Base-by-base conservation (phyloP, 64 coral and sea anemone species). In the Porites australiensis region DNA sequence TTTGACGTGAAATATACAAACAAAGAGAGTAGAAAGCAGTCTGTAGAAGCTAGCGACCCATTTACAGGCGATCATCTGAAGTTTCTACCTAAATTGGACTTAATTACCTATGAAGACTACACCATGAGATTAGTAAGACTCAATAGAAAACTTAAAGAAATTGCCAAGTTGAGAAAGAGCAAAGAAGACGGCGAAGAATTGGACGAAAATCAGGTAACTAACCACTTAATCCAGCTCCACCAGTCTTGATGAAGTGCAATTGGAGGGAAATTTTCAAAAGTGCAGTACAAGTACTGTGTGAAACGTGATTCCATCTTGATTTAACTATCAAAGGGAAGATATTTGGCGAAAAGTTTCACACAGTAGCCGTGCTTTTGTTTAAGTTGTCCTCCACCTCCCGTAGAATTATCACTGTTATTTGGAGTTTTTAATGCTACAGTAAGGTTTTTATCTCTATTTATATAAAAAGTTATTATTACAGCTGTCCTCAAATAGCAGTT, bases 201-300 rank as follows among this genome's bases (percentile, higher is more conserved):
- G 22, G 77, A 80, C 3, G 77, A 80, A 80, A 62, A 61, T 60
- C 77, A 80, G 77, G 77, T 80, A 79, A 58, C 4, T 50, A 50
- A 16, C 10, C 5, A 15, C 1, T 37, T 37, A 37, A 37, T 37
- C 27, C 27, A 37, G 27, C 27, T 37, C 27, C 27, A 37, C 1
- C 27, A 37, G 27, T 37, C 27, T 37, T 37, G 27, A 37, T 37
- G 27, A 37, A 37, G 27, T 37, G 27, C 27, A 37, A 37, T 37
- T 37, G 27, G 27, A 0, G 27, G 27, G 27, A 37, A 0, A 0
- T 0, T 37, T 1, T 37, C 1, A 37, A 37, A 37, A 37, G 27
- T 37, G 27, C 27, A 37, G 27, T 0, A 37, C 27, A 37, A 37
- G 0, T 37, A 37, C 27, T 37, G 27, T 37, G 27, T 37, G 27